Evolutionary conservation across 2,797 vertebrate genomes (phyloP), one percentile per base, ranked within the genome.

Genomic region (Aldrovandia affinis): DNA sequence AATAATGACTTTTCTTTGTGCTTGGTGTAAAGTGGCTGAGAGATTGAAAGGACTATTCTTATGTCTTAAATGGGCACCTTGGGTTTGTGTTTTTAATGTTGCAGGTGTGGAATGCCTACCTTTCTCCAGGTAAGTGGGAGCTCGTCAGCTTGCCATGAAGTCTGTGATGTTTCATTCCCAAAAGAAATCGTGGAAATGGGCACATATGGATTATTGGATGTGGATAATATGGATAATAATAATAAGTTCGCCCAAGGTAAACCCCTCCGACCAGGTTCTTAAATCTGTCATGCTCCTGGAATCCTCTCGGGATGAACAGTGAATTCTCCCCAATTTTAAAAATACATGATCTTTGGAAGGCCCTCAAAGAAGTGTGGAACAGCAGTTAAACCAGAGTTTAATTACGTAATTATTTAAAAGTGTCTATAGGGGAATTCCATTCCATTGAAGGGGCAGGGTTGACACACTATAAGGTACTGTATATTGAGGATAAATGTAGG

Each of bases 301-400:
- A 14, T 50, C 30, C 22, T 8, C 5, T 83, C 7, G 36, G 39
- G 39, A 63, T 42, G 28, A 65, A 33, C 30, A 50, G 82, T n/a
- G 20, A 55, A 83, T 65, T 79, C 6, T 54, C 63, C 84, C 86
- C 82, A 82, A 55, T 86, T 89, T 80, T 33, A 28, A 12, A 14
- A 47, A 82, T 25, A 30, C 78, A n/a, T 54, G 63, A 47, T 61
- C 25, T 61, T n/a, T 61, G 20, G 57, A 61, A 61, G 57, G 57
- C 18, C 28, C 30, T 73, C n/a, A 28, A 73, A 73, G 4, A 61
- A 61, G n/a, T 25, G 6, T 61, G 57, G 57, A 61, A 61, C 57
- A 61, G 22, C 57, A 61, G n/a, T 61, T 61, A 22, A 22, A 61
- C 14, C 7, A 3, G 25, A 25, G 57, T n/a, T 61, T 55, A 55